Evolutionary conservation across 2,113 vertebrate genomes (phyloP).

Genomic region (Andinoacara biseriatus): DNA sequence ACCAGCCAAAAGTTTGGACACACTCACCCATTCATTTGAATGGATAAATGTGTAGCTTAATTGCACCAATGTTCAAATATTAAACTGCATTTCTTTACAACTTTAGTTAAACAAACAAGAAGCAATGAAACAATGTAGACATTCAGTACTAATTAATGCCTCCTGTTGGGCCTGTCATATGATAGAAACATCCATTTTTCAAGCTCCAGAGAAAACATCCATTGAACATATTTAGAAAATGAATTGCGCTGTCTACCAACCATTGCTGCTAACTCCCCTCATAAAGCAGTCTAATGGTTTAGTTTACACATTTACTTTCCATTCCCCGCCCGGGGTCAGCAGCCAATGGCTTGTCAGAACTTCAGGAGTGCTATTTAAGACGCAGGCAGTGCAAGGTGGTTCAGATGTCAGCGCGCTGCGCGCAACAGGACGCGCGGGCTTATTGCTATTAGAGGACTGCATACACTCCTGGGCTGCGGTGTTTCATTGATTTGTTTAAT

Average conservation of each 20-base stretch:
- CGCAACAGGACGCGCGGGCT: conserved; percentile 30
- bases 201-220: no score
- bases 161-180: neutral
- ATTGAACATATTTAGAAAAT: neutral
- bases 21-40: no score
- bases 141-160: neutral
- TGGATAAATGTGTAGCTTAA: neutral
- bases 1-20: no score
- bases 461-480: neutral
- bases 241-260: neutral
- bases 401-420: conserved; percentile 68
- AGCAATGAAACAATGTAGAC: neutral
- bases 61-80: neutral
- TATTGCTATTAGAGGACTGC: neutral
- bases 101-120: neutral
- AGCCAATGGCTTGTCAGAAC: conserved; percentile 68
- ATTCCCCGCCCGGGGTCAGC: conserved; percentile 63
- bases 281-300: conserved; percentile 61
- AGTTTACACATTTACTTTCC: conserved; percentile 47
- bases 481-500: neutral
- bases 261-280: neutral
- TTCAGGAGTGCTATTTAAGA: conserved; percentile 77
- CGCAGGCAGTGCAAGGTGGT: conserved; percentile 56
- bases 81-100: neutral
- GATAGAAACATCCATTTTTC: neutral